Evolutionary conservation across 1,140 invertebrate species (phyloP).

Genomic region (Panulirus ornatus): DNA sequence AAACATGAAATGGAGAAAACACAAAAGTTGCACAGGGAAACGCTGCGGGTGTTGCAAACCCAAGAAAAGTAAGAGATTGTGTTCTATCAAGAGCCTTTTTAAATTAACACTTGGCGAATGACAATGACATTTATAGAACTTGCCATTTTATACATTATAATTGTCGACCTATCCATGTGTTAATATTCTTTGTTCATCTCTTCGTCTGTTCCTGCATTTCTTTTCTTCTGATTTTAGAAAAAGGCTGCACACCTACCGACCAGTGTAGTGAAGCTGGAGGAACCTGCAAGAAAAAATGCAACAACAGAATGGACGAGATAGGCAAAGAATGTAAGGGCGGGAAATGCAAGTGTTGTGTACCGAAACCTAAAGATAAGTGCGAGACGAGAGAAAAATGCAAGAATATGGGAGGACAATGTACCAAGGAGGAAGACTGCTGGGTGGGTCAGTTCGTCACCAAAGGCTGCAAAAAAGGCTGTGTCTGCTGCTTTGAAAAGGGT

Average conservation of each 20-base stretch:
- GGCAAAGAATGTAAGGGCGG: not conserved
- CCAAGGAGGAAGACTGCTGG: not conserved
- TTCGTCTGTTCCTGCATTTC: no score
- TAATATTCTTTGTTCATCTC: no score
- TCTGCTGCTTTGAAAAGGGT: not conserved
- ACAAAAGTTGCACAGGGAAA: no score
- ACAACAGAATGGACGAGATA: not conserved
- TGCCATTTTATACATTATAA: no score
- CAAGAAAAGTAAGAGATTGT: no score
- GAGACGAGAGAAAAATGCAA: not conserved
- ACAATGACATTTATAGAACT: no score
- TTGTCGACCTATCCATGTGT: no score
- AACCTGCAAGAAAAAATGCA: not conserved
- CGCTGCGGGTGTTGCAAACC: no score
- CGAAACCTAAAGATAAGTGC: not conserved
- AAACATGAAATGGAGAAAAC: no score
- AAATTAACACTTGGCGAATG: no score
- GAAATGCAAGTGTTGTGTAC: not conserved
- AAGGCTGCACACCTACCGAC: not conserved
- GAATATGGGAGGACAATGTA: not conserved
- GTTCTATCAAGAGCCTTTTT: no score
- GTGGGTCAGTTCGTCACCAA: not conserved
- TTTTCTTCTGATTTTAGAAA: no score
- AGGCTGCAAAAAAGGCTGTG: not conserved
- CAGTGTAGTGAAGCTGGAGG: not conserved